These are phyloP conservation scores for Platynereis dumerilii DNA, from an alignment of 2,888 invertebrate genomes.

Conservation along the genomic window DNA sequence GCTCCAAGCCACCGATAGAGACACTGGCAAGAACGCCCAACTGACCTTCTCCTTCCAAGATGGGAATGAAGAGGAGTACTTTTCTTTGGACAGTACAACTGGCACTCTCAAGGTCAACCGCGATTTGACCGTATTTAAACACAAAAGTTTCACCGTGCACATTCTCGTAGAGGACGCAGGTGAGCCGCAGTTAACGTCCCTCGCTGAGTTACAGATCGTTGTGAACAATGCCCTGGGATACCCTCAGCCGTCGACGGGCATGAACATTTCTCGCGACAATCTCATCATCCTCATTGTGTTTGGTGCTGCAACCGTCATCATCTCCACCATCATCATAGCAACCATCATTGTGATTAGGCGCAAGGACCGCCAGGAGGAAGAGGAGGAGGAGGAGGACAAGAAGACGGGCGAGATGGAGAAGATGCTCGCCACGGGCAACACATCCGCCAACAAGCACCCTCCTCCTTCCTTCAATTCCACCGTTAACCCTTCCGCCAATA, in stretches of 20 bases:
- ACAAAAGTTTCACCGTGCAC: constrained; percentile 19
- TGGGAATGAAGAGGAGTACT: constrained; percentile 30
- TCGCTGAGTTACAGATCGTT: constrained; percentile 26
- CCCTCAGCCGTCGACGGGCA: constrained; percentile 1
- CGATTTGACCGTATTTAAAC: constrained; percentile 11
- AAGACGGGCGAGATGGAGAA: constrained; percentile 18
- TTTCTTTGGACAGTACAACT: constrained; percentile 24
- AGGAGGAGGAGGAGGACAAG: constrained; percentile 18
- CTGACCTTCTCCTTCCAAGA: constrained; percentile 24
- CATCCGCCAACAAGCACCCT: no score
- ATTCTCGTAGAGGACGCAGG: constrained; percentile 32
- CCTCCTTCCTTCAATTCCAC: no score
- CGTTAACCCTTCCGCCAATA: no score
- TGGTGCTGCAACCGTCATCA: constrained; percentile 31
- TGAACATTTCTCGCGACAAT: constrained; percentile 25
- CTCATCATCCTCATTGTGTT: constrained; percentile 34
- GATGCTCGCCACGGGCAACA: neutral
- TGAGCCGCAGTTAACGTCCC: constrained; percentile 21
- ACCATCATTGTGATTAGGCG: constrained; percentile 32
- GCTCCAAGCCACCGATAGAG: constrained; percentile 31
- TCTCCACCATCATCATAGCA: constrained; percentile 32
- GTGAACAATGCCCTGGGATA: constrained; percentile 29
- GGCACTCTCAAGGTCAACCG: constrained; percentile 26
- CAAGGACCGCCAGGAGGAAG: constrained; percentile 25
- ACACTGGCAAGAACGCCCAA: constrained; percentile 29